Evolutionary conservation across 2,888 invertebrate species (phyloP).

Genomic region (Bruchidius siliquastri): DNA sequence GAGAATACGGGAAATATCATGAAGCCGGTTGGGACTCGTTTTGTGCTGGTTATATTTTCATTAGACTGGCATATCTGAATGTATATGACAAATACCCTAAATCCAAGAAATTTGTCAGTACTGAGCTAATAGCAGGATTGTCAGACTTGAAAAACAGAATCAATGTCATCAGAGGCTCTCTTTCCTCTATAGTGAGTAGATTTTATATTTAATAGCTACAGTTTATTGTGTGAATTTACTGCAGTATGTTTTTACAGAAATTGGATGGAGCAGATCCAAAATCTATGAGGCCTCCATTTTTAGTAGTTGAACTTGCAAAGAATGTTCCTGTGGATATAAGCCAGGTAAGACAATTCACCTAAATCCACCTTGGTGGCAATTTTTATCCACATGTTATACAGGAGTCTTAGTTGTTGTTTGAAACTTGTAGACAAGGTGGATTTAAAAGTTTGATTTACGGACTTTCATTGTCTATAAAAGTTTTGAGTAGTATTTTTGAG

Average conservation of each 20-base stretch:
- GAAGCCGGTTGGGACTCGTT: slow-evolving; percentile 84
- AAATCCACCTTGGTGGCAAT: too few species aligned
- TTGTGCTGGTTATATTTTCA: slow-evolving; percentile 69
- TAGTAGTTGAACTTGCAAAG: slow-evolving; percentile 44
- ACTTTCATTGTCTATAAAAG: too few species aligned
- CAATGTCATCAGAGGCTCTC: slow-evolving; percentile 57
- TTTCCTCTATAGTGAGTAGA: slow-evolving; percentile 56
- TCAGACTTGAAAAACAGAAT: slow-evolving; percentile 52
- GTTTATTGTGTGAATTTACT: slow-evolving; percentile 5
- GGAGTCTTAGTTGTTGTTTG: background rate
- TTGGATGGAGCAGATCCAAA: slow-evolving; percentile 52
- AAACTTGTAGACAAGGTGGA: background rate
- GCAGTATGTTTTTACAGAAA: slow-evolving; percentile 41
- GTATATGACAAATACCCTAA: slow-evolving; percentile 50
- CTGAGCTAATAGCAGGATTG: slow-evolving; percentile 53
- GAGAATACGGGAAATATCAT: slow-evolving; percentile 49
- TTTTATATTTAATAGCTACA: slow-evolving; percentile 3
- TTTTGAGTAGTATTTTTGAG: too few species aligned
- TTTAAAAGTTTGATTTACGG: too few species aligned
- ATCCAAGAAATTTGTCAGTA: slow-evolving; percentile 50
- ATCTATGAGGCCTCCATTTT: slow-evolving; percentile 50
- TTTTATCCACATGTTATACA: too few species aligned
- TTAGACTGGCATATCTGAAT: slow-evolving; percentile 60
- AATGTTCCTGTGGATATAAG: slow-evolving; percentile 34
- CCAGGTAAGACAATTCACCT: slow-evolving; percentile 28